phyloP scores from a whole-genome alignment of 1,140 invertebrate genomes.

The Papilio glaucus region DNA sequence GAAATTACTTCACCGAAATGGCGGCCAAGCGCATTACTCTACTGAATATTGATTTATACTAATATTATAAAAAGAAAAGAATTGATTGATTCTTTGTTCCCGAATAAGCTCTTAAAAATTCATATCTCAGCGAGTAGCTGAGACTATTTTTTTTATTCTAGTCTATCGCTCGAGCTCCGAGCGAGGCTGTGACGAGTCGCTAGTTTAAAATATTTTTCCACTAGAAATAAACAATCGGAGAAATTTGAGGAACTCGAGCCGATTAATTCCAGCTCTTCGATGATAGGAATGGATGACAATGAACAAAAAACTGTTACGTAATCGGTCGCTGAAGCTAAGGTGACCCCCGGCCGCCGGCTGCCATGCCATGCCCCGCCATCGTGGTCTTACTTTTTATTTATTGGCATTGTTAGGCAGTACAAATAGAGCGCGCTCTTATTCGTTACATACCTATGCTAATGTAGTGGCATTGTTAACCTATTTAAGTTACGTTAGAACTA shows the following conservation, averaged over 20 bases:
- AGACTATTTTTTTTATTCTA: too few relatives aligned
- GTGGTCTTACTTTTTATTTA: neutral
- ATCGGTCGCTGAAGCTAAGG: neutral
- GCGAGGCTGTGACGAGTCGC: too few relatives aligned
- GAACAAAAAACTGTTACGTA: conserved; percentile 9
- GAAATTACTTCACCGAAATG: too few relatives aligned
- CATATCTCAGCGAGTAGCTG: too few relatives aligned
- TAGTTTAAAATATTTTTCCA: too few relatives aligned
- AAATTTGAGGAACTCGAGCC: conserved; percentile 5
- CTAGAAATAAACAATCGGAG: conserved; percentile 1
- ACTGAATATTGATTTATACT: too few relatives aligned
- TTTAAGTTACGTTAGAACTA: neutral
- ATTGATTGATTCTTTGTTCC: too few relatives aligned
- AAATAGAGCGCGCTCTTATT: neutral
- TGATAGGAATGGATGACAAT: conserved; percentile 14
- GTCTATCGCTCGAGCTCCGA: too few relatives aligned
- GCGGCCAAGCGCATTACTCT: too few relatives aligned
- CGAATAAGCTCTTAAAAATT: too few relatives aligned
- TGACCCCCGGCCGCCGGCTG: neutral
- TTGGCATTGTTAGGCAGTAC: neutral
- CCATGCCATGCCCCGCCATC: neutral
- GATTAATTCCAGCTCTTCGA: conserved; percentile 3
- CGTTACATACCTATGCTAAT: neutral
- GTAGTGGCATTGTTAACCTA: neutral
- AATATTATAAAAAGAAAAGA: too few relatives aligned